A percentile compares a stretch with the other conserved stretches of the same genome.
Evolutionary conservation across 2,113 vertebrate species (phyloP).

Genomic region (Psittacula cyanocephala): DNA sequence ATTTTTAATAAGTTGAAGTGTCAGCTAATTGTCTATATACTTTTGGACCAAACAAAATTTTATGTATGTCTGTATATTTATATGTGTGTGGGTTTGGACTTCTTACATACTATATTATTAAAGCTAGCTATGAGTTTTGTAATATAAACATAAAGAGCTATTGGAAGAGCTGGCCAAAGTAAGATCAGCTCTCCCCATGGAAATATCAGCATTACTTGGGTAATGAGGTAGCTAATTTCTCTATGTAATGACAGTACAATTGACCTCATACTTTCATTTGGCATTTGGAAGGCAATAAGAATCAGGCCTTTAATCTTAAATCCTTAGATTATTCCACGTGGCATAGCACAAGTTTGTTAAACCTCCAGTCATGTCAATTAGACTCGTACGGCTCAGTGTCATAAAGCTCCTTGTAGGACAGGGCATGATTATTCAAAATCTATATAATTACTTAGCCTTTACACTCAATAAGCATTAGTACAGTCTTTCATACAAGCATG

Average conservation of each 20-base stretch:
- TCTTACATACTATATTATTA: neutral
- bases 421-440: neutral
- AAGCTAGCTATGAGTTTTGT: neutral
- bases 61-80: neutral
- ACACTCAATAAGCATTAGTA: neutral
- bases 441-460: neutral
- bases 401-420: neutral
- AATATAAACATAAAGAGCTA: neutral
- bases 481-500: neutral
- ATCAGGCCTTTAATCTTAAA: conserved; percentile 3
- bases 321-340: neutral
- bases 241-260: neutral
- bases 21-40: neutral
- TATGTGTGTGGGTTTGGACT: neutral
- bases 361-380: neutral
- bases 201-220: conserved; percentile 40
- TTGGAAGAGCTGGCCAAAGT: neutral
- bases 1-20: neutral
- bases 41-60: neutral
- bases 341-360: neutral
- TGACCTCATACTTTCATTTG: conserved; percentile 17
- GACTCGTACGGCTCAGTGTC: neutral
- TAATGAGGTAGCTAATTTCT: conserved; percentile 61
- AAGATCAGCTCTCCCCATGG: conserved; percentile 13
- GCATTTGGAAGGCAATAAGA: neutral